A percentile compares a stretch with the other conserved stretches of the same genome.
Evolutionary conservation across 2,113 vertebrate species (phyloP).

Genomic region (Ptilorrhoa leucosticta): DNA sequence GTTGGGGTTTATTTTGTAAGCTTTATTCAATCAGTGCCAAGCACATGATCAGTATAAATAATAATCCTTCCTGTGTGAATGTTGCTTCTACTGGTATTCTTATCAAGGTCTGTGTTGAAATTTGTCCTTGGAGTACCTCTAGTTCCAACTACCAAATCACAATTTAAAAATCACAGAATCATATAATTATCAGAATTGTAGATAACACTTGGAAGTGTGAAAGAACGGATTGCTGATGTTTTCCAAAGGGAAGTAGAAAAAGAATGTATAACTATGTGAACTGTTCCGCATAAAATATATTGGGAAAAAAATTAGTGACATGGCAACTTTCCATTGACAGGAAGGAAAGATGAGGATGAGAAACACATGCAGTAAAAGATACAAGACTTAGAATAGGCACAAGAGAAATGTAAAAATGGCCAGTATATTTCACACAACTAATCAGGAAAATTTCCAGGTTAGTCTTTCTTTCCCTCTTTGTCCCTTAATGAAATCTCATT

Average conservation of each 20-base stretch:
- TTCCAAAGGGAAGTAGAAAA: conserved; percentile 34
- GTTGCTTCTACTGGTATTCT: not conserved
- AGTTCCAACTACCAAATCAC: not conserved
- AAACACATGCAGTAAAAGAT: conserved; percentile 58
- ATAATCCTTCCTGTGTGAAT: not conserved
- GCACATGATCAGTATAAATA: not conserved
- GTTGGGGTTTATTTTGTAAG: not conserved
- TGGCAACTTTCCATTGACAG: conserved; percentile 32
- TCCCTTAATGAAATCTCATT: conserved; percentile 45
- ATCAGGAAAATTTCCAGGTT: conserved; percentile 50
- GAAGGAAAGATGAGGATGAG: conserved; percentile 22
- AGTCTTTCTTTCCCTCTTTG: conserved; percentile 4
- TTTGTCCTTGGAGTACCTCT: not conserved
- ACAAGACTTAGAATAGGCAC: conserved; percentile 34
- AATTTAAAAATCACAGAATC: not conserved
- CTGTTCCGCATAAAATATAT: conserved; percentile 27
- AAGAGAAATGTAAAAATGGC: conserved; percentile 36
- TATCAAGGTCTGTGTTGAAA: not conserved
- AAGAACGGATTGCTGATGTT: conserved; percentile 15
- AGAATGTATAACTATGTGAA: not conserved
- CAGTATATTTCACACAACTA: conserved; percentile 27
- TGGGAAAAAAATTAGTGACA: conserved; percentile 29
- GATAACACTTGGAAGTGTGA: conserved; percentile 33
- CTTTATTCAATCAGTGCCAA: not conserved
- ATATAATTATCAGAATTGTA: not conserved